Evolutionary conservation across 2,888 invertebrate genomes (phyloP).

Genomic region (Bombylius discolor): DNA sequence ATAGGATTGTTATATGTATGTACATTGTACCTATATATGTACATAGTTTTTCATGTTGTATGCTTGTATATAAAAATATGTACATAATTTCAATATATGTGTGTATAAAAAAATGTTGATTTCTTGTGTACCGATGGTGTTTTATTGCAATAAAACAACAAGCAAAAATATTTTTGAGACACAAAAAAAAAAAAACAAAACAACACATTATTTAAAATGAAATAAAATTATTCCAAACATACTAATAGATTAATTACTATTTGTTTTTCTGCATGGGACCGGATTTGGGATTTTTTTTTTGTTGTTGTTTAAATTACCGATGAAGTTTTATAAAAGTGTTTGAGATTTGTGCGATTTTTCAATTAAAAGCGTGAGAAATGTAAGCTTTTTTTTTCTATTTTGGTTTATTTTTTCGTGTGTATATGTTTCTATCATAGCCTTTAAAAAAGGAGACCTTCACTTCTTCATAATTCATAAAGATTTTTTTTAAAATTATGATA

Average conservation of each 20-base stretch:
- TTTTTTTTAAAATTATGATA: too few relatives aligned
- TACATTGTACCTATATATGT: background rate
- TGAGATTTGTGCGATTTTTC: background rate
- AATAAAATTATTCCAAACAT: conserved; percentile 2
- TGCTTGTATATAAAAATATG: background rate
- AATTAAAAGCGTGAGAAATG: background rate
- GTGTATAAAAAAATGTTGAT: background rate
- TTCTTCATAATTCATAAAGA: background rate
- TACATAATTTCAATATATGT: too few relatives aligned
- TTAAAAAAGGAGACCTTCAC: background rate
- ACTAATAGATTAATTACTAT: conserved; percentile 8
- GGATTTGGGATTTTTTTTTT: background rate
- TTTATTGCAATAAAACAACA: background rate
- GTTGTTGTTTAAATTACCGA: background rate
- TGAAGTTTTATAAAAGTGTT: background rate
- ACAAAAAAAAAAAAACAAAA: conserved; percentile 4
- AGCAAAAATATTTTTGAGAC: background rate
- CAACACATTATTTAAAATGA: conserved; percentile 2
- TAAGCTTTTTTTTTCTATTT: background rate
- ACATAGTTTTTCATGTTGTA: background rate
- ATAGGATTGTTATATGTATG: background rate
- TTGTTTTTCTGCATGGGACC: conserved; percentile 6
- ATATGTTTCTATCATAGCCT: background rate
- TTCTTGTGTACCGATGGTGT: background rate
- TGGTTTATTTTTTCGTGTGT: too few relatives aligned